Base-by-base conservation (phyloP, 2,797 vertebrate species). In the Sebastes ruberrimus region DNA sequence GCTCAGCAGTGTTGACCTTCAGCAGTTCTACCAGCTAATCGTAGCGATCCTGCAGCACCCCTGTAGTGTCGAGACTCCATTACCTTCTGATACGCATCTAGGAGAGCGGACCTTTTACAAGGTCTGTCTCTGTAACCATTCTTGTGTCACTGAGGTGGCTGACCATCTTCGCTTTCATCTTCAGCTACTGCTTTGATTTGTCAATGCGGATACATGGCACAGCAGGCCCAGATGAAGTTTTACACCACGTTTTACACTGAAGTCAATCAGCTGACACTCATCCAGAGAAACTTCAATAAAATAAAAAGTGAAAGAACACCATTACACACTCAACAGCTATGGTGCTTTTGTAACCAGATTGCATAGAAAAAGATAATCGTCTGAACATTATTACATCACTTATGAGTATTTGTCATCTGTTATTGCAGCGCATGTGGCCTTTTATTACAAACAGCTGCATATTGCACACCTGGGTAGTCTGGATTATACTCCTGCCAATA, bases 1-100 rank as follows among this genome's bases (percentile, higher is more conserved):
- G 91, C 93, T 91, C 90, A 89, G 89, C 88, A 86, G 89, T 85
- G 80, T 85, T 95, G 93, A 94, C 93, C 94, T 95, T 93, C 93
- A 93, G 81, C 90, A 89, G 93, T 91, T 93, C 92, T 91, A 88
- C 84, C 13, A 92, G 89, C 89, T 94, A 92, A 93, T 94, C 74
- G 74, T 70, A 85, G 90, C 77, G 74, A 93, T 92, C 90, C 91
- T 62, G 70, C 80, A 81, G 87, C 93, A 86, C 92, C 91, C 83
- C 84, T 65, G 81, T 78, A 83, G 93, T 90, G 93, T 85, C 30
- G 74, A 93, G 88, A 92, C 89, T 90, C 86, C 82, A 90, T 93
- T 92, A 93, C 80, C 77, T 85, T 88, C 76, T 90, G 86, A 93
- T 90, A 77, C 71, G 78, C 86, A 89, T 92, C 90, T 81, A 64